These are phyloP conservation scores for Gastracanthus pulcherrimus DNA, from an alignment of 2,888 invertebrate genomes.

Conservation along the genomic window DNA sequence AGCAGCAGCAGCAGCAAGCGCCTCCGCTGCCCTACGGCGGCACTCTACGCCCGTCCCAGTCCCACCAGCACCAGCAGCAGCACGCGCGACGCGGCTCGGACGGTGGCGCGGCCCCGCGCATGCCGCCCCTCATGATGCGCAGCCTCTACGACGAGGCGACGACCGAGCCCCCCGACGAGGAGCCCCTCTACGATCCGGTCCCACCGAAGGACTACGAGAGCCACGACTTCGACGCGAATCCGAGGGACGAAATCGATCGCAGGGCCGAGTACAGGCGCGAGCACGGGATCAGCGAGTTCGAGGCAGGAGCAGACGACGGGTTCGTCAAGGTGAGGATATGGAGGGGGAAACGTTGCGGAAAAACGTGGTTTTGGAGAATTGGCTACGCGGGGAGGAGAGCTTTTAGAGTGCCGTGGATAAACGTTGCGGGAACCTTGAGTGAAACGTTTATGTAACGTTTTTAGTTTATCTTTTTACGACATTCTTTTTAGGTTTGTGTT, in stretches of 20 bases:
- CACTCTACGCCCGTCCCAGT: conserved; percentile 8
- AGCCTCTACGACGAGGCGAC: conserved; percentile 65
- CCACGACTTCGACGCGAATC: conserved; percentile 75
- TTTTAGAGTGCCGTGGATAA: too few species aligned
- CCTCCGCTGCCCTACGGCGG: conserved; percentile 56
- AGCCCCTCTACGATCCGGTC: conserved; percentile 75
- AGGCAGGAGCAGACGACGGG: conserved; percentile 64
- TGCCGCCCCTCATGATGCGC: conserved; percentile 55
- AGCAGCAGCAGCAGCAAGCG: conserved; percentile 68
- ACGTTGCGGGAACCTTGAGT: too few species aligned
- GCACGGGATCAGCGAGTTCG: conserved; percentile 65
- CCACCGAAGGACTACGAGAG: conserved; percentile 74
- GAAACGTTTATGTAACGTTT: too few species aligned
- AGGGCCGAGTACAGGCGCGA: conserved; percentile 70
- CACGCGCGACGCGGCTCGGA: conserved; percentile 14
- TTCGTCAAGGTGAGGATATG: conserved; percentile 49
- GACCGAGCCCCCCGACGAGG: conserved; percentile 60
- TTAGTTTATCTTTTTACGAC: too few species aligned
- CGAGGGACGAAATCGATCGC: conserved; percentile 72
- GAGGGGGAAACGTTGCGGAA: too few species aligned
- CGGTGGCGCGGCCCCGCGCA: conserved; percentile 32
- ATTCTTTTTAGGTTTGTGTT: too few species aligned
- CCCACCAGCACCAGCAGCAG: conserved; percentile 27
- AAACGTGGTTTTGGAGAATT: too few species aligned
- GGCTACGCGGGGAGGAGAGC: too few species aligned